Percentiles rank a stretch among this genome's conserved stretches.
Conservation (phyloP, 2,113 vertebrate species). For the Centropristis striata region DNA sequence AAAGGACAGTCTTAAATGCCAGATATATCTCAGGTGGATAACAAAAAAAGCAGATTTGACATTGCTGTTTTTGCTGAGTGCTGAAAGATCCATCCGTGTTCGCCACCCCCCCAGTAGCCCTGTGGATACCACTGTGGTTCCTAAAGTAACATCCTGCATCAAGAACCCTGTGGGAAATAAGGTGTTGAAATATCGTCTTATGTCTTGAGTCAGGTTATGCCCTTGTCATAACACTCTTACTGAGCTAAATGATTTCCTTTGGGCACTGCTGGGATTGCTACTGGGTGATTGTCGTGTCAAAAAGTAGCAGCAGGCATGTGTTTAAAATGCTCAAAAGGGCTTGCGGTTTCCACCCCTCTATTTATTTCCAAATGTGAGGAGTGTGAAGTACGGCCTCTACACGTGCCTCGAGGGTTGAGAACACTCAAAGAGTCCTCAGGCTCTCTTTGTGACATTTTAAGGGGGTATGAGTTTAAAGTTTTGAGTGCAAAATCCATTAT, state of each 20-base stretch:
- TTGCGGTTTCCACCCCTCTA: conserved; percentile 42
- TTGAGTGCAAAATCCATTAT: conserved; percentile 42
- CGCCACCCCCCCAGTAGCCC: not conserved
- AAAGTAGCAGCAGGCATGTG: conserved; percentile 45
- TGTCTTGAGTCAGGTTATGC: conserved; percentile 47
- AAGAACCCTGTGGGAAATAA: conserved; percentile 41
- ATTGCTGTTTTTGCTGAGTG: conserved; percentile 30
- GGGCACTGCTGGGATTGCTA: conserved; percentile 38
- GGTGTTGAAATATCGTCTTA: conserved; percentile 68
- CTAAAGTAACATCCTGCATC: conserved; percentile 29
- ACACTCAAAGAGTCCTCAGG: conserved; percentile 19
- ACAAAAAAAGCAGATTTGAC: conserved; percentile 29
- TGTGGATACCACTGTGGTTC: conserved; percentile 26
- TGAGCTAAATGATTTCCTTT: conserved; percentile 62
- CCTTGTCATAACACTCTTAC: conserved; percentile 61
- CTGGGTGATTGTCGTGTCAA: conserved; percentile 52
- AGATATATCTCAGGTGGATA: conserved; percentile 23
- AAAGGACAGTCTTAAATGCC: conserved; percentile 43
- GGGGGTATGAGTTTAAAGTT: conserved; percentile 19
- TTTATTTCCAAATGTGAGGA: conserved; percentile 55
- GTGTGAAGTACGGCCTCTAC: conserved; percentile 33
- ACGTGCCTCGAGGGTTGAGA: conserved; percentile 35
- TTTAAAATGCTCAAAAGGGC: conserved; percentile 43
- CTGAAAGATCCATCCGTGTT: conserved; percentile 45
- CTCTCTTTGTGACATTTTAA: conserved; percentile 27